phyloP scores from a whole-genome alignment of 2,113 vertebrate species.

The Tachycineta bicolor region DNA sequence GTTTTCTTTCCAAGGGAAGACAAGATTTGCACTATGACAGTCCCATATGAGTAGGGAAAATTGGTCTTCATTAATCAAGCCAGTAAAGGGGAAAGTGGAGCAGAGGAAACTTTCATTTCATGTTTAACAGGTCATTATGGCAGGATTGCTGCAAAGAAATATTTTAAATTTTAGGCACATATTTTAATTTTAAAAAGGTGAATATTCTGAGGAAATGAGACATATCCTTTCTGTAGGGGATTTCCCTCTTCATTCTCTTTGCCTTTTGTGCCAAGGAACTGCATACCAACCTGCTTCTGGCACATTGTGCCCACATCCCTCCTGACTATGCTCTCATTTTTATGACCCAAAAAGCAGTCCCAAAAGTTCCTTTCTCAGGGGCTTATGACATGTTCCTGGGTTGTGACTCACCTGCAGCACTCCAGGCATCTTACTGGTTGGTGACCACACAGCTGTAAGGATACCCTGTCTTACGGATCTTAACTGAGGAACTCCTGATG shows the following conservation, averaged over 20 bases:
- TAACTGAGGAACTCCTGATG: not conserved
- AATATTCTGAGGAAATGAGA: not conserved
- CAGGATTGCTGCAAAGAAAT: not conserved
- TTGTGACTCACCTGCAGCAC: not conserved
- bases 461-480: not conserved
- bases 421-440: accelerated
- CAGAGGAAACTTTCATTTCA: not conserved
- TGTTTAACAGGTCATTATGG: not conserved
- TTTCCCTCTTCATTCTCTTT: not conserved
- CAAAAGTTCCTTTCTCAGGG: not conserved
- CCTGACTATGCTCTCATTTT: not conserved
- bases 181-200: not conserved
- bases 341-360: not conserved
- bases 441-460: not conserved
- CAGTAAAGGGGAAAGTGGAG: not conserved
- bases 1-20: not conserved
- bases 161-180: not conserved
- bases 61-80: not conserved
- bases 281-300: not conserved
- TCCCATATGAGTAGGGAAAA: not conserved
- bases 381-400: not conserved
- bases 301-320: not conserved
- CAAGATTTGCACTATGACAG: not conserved
- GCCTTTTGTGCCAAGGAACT: not conserved
- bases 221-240: not conserved